Conservation (phyloP, 2,113 vertebrate species). For the Psophia crepitans region DNA sequence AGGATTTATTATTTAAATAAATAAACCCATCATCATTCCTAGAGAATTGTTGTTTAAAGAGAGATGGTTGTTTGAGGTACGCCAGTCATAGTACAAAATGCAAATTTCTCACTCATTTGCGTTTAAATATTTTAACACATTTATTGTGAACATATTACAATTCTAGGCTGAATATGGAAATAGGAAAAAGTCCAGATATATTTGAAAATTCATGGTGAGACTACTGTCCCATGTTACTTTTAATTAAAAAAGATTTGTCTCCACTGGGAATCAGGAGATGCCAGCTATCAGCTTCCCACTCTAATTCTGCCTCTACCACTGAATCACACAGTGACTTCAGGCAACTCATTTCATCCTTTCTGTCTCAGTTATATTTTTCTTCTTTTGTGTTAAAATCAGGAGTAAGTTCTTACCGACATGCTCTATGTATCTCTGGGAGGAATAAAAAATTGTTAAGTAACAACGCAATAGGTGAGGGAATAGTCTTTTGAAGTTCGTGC, state of each 20-base stretch:
- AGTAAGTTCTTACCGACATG: not conserved
- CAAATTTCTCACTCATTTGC: not conserved
- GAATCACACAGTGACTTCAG: not conserved
- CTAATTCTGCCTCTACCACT: not conserved
- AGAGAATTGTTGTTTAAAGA: not conserved
- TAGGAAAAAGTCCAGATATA: not conserved
- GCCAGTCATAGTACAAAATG: not conserved
- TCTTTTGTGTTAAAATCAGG: not conserved
- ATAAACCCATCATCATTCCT: not conserved
- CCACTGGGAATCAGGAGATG: not conserved
- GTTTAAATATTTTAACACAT: not conserved
- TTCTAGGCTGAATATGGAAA: not conserved
- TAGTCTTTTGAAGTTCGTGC: not conserved
- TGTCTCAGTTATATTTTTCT: not conserved
- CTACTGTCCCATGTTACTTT: not conserved
- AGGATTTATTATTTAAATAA: not conserved
- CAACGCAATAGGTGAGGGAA: not conserved
- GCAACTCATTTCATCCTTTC: not conserved
- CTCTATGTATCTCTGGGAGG: not conserved
- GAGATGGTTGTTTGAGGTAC: not conserved
- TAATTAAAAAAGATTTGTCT: not conserved
- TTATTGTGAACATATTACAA: not conserved
- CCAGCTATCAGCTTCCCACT: not conserved
- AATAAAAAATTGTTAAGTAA: slow-evolving; percentile 9
- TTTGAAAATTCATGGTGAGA: not conserved